A percentile compares a stretch with the other conserved stretches of the same genome.
Evolutionary conservation across 2,113 vertebrate species (phyloP).

Genomic region (Heliornis fulica): DNA sequence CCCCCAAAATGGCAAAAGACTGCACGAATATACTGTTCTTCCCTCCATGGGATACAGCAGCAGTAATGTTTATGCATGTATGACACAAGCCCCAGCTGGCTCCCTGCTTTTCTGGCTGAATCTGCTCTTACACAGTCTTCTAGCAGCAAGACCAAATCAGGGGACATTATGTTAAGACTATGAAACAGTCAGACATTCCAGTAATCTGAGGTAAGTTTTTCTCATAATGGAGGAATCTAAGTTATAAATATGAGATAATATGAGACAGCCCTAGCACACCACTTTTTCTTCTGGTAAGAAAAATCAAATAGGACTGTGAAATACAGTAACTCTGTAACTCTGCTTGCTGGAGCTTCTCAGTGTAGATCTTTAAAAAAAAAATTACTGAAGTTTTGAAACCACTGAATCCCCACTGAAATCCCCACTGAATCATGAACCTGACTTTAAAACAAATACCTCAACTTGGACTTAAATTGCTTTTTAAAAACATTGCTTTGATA

Average conservation of each 20-base stretch:
- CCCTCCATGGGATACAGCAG: neutral
- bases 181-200: neutral
- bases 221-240: neutral
- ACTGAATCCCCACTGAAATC: no score
- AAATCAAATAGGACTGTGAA: neutral
- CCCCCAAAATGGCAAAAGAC: neutral
- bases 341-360: neutral
- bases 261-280: neutral
- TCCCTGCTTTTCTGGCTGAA: neutral
- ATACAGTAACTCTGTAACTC: neutral
- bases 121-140: neutral
- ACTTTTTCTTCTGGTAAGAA: neutral
- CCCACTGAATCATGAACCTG: neutral
- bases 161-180: neutral
- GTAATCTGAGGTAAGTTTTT: neutral
- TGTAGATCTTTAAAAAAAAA: neutral
- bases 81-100: neutral
- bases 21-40: neutral
- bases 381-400: no score
- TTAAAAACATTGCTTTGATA: neutral
- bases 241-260: neutral
- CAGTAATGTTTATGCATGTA: neutral
- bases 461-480: neutral
- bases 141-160: neutral
- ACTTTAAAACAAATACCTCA: neutral